Evolutionary conservation across 2,797 vertebrate genomes (phyloP).

Genomic region (Brotula barbata): DNA sequence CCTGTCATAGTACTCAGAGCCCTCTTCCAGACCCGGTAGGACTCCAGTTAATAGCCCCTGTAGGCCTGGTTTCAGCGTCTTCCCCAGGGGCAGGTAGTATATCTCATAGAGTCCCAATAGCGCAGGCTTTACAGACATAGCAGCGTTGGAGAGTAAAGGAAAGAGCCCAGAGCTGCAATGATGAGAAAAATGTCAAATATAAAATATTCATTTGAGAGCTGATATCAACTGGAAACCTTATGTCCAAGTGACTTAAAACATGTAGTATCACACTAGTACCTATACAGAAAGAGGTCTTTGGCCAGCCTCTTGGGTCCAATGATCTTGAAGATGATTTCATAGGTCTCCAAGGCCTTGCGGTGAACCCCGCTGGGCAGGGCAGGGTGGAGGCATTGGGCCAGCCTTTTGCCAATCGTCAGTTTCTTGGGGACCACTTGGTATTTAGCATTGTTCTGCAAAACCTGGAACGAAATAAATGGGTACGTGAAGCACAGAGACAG

Average conservation of each 20-base stretch:
- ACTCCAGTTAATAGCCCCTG: constrained; percentile 96
- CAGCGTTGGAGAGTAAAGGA: constrained; percentile 97
- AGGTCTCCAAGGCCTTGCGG: constrained; percentile 97
- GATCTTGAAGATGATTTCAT: constrained; percentile 99
- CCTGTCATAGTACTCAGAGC: constrained; percentile 98
- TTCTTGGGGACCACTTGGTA: constrained; percentile 98
- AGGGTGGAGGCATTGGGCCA: constrained; percentile 97
- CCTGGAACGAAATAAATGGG: constrained; percentile 70
- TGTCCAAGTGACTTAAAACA: too few relatives aligned
- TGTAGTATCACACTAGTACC: constrained; percentile 73
- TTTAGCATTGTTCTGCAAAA: constrained; percentile 97
- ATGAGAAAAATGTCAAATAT: neutral
- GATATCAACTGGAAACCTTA: neutral
- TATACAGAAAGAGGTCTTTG: constrained; percentile 98
- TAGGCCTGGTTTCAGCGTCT: constrained; percentile 97
- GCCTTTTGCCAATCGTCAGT: constrained; percentile 93
- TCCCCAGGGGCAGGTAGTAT: constrained; percentile 96
- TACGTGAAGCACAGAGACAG: neutral
- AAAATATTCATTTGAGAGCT: neutral
- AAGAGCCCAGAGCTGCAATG: constrained; percentile 90
- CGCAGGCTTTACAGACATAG: constrained; percentile 98
- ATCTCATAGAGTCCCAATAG: constrained; percentile 95
- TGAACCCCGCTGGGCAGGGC: constrained; percentile 98
- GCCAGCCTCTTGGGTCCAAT: constrained; percentile 97
- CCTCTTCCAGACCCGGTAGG: constrained; percentile 95